phyloP scores from a whole-genome alignment of 2,888 invertebrate genomes.

The Caenorhabditis angaria region DNA sequence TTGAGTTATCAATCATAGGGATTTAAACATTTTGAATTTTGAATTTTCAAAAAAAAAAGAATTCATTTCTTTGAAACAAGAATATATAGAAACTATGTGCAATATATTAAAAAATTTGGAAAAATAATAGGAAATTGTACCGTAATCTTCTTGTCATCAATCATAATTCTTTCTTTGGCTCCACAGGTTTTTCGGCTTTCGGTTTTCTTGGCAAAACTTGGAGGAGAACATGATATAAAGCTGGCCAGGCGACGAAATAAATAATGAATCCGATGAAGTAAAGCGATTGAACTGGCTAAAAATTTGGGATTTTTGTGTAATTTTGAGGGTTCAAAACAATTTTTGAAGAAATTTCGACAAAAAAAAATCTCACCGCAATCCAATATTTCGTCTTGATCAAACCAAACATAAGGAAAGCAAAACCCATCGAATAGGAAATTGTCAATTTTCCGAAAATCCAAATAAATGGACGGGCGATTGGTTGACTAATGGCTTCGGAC shows the following conservation, averaged over 20 bases:
- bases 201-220: slow-evolving; percentile 61
- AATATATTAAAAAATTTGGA: slow-evolving; percentile 9
- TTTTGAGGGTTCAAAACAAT: background rate
- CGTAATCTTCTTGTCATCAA: background rate
- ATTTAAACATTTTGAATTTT: no score
- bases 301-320: slow-evolving; percentile 15
- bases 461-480: slow-evolving; percentile 54
- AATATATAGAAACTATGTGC: slow-evolving; percentile 11
- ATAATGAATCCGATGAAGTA: slow-evolving; percentile 67
- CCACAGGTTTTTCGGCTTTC: slow-evolving; percentile 21
- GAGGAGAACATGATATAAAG: slow-evolving; percentile 51
- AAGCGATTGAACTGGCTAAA: slow-evolving; percentile 66
- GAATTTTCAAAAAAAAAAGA: background rate
- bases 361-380: slow-evolving; percentile 57
- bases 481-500: slow-evolving; percentile 53
- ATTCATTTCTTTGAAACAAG: background rate
- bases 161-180: slow-evolving; percentile 11
- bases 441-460: slow-evolving; percentile 67
- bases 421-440: slow-evolving; percentile 69
- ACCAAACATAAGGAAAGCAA: slow-evolving; percentile 71
- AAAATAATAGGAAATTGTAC: slow-evolving; percentile 5
- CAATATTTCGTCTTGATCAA: slow-evolving; percentile 71
- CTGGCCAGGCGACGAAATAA: slow-evolving; percentile 66
- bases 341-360: background rate
- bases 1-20: background rate